Conservation (phyloP, 1,140 invertebrate genomes). For the Cotesia vestalis region DNA sequence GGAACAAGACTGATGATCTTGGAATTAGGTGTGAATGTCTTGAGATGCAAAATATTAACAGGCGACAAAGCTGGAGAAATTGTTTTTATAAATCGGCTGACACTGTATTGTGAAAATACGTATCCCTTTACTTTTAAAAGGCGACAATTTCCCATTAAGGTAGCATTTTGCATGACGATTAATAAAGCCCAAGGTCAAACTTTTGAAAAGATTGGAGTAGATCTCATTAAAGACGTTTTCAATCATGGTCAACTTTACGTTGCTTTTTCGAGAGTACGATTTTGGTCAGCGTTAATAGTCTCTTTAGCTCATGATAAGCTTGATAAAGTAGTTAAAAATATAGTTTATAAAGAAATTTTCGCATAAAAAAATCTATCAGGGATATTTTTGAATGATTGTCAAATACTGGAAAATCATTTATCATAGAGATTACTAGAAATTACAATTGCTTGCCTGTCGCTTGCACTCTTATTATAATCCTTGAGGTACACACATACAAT, state of each 20-base stretch:
- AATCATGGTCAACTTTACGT: constrained; percentile 54
- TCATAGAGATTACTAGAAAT: background rate
- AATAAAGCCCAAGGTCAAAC: constrained; percentile 59
- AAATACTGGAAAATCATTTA: no score
- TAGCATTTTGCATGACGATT: constrained; percentile 66
- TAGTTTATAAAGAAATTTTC: constrained; percentile 21
- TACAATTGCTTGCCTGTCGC: no score
- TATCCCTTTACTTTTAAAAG: constrained; percentile 33
- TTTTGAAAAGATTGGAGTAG: constrained; percentile 46
- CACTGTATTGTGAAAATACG: constrained; percentile 10
- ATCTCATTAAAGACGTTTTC: constrained; percentile 35
- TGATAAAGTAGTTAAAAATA: constrained; percentile 16
- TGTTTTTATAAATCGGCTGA: constrained; percentile 37
- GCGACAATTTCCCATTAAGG: constrained; percentile 44
- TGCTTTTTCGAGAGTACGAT: constrained; percentile 42
- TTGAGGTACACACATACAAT: no score
- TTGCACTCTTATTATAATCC: no score
- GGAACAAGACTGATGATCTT: constrained; percentile 39
- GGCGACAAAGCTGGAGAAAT: constrained; percentile 37
- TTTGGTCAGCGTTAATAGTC: constrained; percentile 20
- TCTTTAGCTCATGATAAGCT: background rate
- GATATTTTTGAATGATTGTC: no score
- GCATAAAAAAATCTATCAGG: no score
- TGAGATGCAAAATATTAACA: constrained; percentile 19
- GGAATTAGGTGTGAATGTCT: constrained; percentile 38